These are phyloP conservation scores for Epirrhoe alternata DNA, from an alignment of 2,888 invertebrate genomes.

Conservation along the genomic window DNA sequence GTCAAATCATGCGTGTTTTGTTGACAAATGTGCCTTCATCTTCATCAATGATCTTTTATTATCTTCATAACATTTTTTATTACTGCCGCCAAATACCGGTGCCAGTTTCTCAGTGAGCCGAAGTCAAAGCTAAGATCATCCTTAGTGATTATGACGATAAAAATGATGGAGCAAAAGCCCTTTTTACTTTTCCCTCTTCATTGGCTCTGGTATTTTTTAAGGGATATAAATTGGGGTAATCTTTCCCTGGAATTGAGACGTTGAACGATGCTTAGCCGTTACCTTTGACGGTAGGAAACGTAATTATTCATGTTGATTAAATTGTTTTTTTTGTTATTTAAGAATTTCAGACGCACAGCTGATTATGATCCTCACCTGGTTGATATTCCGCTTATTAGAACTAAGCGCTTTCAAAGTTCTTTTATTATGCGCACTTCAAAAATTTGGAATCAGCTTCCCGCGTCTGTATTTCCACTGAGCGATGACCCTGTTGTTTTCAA, in stretches of 20 bases:
- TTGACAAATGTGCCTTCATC: no score
- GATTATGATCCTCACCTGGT: no score
- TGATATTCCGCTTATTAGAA: no score
- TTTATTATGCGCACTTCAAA: no score
- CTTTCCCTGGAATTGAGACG: conserved; percentile 29
- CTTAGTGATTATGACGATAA: conserved; percentile 41
- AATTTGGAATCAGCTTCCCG: no score
- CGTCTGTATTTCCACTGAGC: no score
- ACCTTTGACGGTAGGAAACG: conserved; percentile 12
- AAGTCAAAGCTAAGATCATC: conserved; percentile 36
- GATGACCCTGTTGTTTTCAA: no score
- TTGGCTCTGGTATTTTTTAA: conserved; percentile 30
- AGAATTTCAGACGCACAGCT: no score
- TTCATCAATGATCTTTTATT: no score
- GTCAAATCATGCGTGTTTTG: no score
- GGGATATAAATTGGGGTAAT: conserved; percentile 35
- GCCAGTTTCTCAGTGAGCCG: neutral
- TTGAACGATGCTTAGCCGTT: conserved; percentile 17
- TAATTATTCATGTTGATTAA: conserved; percentile 3
- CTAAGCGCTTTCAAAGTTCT: no score
- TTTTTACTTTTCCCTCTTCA: conserved; percentile 41
- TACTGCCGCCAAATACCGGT: neutral
- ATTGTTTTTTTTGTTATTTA: neutral
- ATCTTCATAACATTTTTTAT: no score
- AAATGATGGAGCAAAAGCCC: conserved; percentile 39